Evolutionary conservation across 23 tunicate species (phyloP).

Genomic region (Trididemnum clinides): DNA sequence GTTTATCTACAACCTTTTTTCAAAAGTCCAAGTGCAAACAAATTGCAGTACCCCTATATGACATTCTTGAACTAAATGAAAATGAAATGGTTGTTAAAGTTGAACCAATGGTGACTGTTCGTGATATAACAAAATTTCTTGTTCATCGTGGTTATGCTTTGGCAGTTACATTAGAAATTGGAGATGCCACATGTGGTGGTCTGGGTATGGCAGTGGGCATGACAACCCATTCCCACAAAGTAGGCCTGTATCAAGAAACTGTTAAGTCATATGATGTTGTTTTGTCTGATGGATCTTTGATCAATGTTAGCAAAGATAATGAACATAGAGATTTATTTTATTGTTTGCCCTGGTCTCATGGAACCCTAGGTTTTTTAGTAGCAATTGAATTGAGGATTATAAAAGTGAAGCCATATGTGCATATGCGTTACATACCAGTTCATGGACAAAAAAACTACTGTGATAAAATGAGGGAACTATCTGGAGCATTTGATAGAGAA

Average conservation of each 20-base stretch:
- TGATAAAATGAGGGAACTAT: slow-evolving; percentile 61
- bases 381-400: slow-evolving; percentile 72
- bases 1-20: slow-evolving; percentile 82
- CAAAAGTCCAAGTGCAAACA: slow-evolving; percentile 55
- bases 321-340: slow-evolving; percentile 68
- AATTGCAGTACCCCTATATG: slow-evolving; percentile 54
- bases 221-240: slow-evolving; percentile 84
- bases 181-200: slow-evolving; percentile 91
- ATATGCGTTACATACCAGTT: slow-evolving; percentile 68
- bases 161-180: slow-evolving; percentile 79
- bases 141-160: slow-evolving; percentile 66
- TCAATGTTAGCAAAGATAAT: slow-evolving; percentile 49
- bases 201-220: slow-evolving; percentile 86
- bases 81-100: slow-evolving; percentile 51
- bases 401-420: slow-evolving; percentile 69
- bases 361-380: slow-evolving; percentile 79
- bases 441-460: slow-evolving; percentile 75
- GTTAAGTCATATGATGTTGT: slow-evolving; percentile 78
- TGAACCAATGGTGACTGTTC: slow-evolving; percentile 85
- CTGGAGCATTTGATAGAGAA: slow-evolving; percentile 65
- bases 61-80: slow-evolving; percentile 64
- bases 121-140: slow-evolving; percentile 60
- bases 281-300: slow-evolving; percentile 54
- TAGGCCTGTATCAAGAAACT: slow-evolving; percentile 78
- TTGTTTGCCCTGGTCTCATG: slow-evolving; percentile 88